These are phyloP conservation scores for Mimachlamys varia DNA, from an alignment of 2,888 invertebrate species.

Conservation along the genomic window DNA sequence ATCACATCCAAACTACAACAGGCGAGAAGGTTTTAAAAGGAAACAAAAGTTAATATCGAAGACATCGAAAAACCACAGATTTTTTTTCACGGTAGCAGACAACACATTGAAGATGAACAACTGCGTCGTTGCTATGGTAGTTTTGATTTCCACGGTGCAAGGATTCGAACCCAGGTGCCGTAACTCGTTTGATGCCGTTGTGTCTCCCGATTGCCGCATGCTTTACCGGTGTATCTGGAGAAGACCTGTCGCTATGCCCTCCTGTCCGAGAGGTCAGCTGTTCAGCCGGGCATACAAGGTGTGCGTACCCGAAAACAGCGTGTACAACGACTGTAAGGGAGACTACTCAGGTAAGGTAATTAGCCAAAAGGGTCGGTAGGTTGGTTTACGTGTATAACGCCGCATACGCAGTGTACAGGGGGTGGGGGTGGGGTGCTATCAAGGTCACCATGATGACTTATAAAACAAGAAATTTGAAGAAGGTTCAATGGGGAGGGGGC, in stretches of 20 bases:
- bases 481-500: too few species aligned
- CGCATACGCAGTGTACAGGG: background rate
- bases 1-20: background rate
- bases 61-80: background rate
- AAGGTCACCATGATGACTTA: too few species aligned
- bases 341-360: background rate
- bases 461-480: too few species aligned
- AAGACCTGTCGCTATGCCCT: background rate
- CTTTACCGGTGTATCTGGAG: background rate
- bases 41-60: background rate
- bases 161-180: conserved; percentile 21
- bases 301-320: background rate
- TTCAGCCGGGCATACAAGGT: background rate
- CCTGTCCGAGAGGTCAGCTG: background rate
- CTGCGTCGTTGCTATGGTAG: background rate
- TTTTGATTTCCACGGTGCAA: background rate
- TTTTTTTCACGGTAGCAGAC: background rate
- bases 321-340: background rate
- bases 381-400: too few species aligned
- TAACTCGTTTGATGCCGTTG: background rate
- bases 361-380: background rate
- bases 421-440: background rate
- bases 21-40: background rate
- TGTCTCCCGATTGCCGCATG: background rate
- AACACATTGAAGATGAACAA: background rate